Evolutionary conservation across 92 coral and sea anemone species (phyloP).

Genomic region (Bergia puertoricense): DNA sequence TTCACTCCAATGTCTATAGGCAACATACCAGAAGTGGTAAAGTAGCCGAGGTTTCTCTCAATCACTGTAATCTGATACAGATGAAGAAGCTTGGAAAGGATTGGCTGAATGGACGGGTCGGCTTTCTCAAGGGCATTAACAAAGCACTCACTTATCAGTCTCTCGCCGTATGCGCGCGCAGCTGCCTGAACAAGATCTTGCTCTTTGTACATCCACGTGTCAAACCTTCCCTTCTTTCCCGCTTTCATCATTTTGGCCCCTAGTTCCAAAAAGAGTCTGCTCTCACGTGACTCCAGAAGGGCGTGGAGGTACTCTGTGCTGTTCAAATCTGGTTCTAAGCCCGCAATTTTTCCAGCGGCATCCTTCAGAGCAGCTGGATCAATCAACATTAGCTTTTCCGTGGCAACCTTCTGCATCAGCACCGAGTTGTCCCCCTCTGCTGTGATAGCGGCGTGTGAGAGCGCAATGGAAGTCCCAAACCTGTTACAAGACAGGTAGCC

Average conservation of each 20-base stretch:
- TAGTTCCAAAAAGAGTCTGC: constrained; percentile 66
- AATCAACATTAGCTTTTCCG: constrained; percentile 73
- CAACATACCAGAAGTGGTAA: constrained; percentile 66
- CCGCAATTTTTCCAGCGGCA: not conserved
- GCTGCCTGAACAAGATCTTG: constrained; percentile 86
- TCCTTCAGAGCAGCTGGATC: constrained; percentile 55
- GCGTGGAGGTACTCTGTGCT: constrained; percentile 62
- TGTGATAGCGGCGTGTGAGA: constrained; percentile 89
- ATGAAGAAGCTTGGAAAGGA: constrained; percentile 74
- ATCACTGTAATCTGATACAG: constrained; percentile 66
- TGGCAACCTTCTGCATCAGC: constrained; percentile 91
- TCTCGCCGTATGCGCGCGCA: constrained; percentile 82
- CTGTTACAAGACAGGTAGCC: constrained; percentile 91
- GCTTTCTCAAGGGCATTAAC: constrained; percentile 63
- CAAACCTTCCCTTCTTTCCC: constrained; percentile 71
- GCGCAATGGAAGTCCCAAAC: constrained; percentile 58
- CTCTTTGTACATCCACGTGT: constrained; percentile 84
- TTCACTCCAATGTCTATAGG: constrained; percentile 63
- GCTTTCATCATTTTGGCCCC: constrained; percentile 81
- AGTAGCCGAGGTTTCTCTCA: constrained; percentile 79
- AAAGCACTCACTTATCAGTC: constrained; percentile 81
- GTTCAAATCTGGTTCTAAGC: constrained; percentile 49
- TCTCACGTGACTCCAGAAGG: constrained; percentile 76
- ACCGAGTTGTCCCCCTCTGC: constrained; percentile 95
- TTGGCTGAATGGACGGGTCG: constrained; percentile 63